phyloP scores from a whole-genome alignment of 2,113 vertebrate species.

The Notiomystis cincta region DNA sequence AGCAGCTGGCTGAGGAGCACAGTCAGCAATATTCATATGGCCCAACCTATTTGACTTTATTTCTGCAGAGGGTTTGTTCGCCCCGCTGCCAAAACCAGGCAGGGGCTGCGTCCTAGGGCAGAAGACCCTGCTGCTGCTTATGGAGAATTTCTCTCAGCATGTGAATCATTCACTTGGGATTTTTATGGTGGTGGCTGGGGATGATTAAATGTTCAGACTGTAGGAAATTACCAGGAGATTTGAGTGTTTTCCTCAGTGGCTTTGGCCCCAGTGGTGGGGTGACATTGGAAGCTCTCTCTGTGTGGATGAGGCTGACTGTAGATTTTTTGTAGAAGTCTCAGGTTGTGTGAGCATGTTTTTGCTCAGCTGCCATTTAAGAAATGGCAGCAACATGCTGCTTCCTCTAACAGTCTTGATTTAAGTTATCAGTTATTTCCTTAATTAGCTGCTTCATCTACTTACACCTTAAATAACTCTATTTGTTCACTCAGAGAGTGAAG shows the following conservation, averaged over 20 bases:
- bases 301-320: neutral
- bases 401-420: constrained; percentile 45
- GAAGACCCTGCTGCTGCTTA: constrained; percentile 6
- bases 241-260: constrained; percentile 52
- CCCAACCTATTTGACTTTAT: neutral
- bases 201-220: constrained; percentile 75
- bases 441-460: constrained; percentile 49
- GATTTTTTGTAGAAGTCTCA: neutral
- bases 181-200: constrained; percentile 27
- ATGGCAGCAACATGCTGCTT: constrained; percentile 36
- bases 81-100: neutral
- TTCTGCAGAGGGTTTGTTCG: constrained; percentile 25
- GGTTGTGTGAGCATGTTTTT: neutral
- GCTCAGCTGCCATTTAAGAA: constrained; percentile 16
- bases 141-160: constrained; percentile 8
- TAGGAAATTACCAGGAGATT: constrained; percentile 65
- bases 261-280: neutral
- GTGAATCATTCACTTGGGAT: constrained; percentile 48
- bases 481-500: neutral
- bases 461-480: constrained; percentile 3
- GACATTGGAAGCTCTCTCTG: neutral
- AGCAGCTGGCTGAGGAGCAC: constrained; percentile 5
- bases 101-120: neutral
- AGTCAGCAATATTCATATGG: constrained; percentile 15
- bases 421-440: constrained; percentile 49